Conservation (phyloP, 2,113 vertebrate species). For the Phyllostomus discolor region DNA sequence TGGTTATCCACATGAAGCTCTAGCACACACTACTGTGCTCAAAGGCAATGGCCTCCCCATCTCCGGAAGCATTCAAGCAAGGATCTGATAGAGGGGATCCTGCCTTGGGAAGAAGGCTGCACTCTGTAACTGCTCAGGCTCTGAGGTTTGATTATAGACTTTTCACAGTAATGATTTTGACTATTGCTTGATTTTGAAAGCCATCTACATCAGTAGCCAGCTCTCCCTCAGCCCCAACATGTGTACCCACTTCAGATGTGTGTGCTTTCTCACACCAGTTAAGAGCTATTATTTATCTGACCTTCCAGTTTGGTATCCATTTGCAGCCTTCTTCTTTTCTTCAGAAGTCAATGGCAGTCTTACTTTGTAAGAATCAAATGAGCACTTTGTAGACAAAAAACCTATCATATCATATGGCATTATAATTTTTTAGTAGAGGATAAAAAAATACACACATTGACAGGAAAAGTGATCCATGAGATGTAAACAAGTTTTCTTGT, state of each 20-base stretch:
- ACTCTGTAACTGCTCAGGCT: background rate
- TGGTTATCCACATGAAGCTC: background rate
- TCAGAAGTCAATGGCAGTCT: background rate
- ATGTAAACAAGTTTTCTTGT: background rate
- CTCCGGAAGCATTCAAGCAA: fast-evolving
- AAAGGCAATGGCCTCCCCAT: fast-evolving
- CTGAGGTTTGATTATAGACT: background rate
- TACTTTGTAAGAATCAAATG: background rate
- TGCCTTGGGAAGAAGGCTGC: background rate
- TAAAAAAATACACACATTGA: background rate
- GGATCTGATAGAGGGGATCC: background rate
- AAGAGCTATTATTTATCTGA: background rate
- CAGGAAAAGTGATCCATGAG: background rate
- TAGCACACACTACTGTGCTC: fast-evolving
- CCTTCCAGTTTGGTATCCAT: background rate
- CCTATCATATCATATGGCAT: background rate
- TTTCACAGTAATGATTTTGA: background rate
- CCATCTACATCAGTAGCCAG: background rate
- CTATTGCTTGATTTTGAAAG: background rate
- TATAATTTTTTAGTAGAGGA: background rate
- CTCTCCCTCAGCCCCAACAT: background rate
- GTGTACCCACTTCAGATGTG: background rate
- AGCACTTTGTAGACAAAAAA: background rate
- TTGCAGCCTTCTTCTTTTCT: background rate
- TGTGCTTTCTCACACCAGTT: background rate